phyloP scores from a whole-genome alignment of 1,140 invertebrate genomes.

The Diorhabda elongata region DNA sequence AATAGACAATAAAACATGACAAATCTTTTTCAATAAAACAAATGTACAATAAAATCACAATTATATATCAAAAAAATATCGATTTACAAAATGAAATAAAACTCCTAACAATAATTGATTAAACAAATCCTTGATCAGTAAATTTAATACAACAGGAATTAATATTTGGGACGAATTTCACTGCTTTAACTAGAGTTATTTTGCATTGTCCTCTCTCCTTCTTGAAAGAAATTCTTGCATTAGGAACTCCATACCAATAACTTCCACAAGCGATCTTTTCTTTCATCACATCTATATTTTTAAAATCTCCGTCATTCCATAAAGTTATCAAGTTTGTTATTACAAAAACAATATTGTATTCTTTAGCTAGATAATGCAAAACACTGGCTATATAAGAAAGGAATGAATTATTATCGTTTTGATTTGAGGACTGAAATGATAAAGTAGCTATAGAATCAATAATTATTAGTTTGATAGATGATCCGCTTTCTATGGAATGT shows the following conservation, averaged over 20 bases:
- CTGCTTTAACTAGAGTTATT: slow-evolving; percentile 12
- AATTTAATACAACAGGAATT: not conserved
- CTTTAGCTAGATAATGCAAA: slow-evolving; percentile 51
- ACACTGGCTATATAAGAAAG: slow-evolving; percentile 56
- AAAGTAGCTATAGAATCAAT: slow-evolving; percentile 61
- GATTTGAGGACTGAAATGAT: slow-evolving; percentile 42
- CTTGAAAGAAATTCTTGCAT: slow-evolving; percentile 36
- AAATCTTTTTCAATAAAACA: too few species aligned
- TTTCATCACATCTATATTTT: slow-evolving; percentile 30
- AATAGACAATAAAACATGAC: too few species aligned
- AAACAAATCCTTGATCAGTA: slow-evolving; percentile 7
- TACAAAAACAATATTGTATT: slow-evolving; percentile 52
- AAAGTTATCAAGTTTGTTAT: slow-evolving; percentile 57
- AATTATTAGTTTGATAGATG: slow-evolving; percentile 52
- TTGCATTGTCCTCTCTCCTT: slow-evolving; percentile 10
- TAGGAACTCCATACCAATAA: slow-evolving; percentile 53
- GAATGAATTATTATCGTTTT: slow-evolving; percentile 40
- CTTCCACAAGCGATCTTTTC: slow-evolving; percentile 43
- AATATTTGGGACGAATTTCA: slow-evolving; percentile 9
- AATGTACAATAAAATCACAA: too few species aligned
- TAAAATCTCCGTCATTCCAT: slow-evolving; percentile 51
- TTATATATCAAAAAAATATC: not conserved
- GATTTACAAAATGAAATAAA: not conserved
- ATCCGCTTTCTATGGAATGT: slow-evolving; percentile 40
- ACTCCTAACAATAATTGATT: not conserved